phyloP scores from a whole-genome alignment of 1,140 invertebrate genomes.

The Anadara kagoshimensis region DNA sequence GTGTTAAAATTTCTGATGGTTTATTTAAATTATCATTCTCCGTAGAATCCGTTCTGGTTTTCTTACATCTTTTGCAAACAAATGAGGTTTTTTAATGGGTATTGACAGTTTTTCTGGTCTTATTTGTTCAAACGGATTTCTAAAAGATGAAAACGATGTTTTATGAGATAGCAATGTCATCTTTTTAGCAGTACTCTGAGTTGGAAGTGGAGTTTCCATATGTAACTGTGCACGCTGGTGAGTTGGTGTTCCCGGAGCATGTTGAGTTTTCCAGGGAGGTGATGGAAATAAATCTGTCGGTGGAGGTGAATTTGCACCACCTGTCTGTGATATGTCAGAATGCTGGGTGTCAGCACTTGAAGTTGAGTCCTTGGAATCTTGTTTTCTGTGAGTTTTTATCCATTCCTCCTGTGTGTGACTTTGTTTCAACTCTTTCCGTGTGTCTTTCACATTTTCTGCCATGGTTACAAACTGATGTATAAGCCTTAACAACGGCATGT shows the following conservation, averaged over 20 bases:
- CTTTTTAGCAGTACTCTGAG: background rate
- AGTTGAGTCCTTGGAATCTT: conserved; percentile 70
- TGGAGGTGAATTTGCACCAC: conserved; percentile 19
- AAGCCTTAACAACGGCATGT: conserved; percentile 94
- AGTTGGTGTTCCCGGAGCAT: conserved; percentile 1
- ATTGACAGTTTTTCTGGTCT: conserved; percentile 19
- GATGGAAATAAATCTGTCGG: conserved; percentile 1
- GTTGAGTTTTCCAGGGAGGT: conserved; percentile 1
- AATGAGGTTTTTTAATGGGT: conserved; percentile 21
- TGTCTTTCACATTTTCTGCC: conserved; percentile 97
- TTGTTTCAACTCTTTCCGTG: conserved; percentile 86
- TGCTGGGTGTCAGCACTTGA: conserved; percentile 70
- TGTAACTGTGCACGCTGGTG: background rate
- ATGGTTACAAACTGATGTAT: conserved; percentile 97
- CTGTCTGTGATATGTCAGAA: conserved; percentile 58
- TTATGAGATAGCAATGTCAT: background rate
- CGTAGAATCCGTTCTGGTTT: background rate
- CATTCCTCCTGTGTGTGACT: conserved; percentile 55
- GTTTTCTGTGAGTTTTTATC: conserved; percentile 67
- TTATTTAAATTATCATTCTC: background rate
- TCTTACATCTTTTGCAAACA: conserved; percentile 12
- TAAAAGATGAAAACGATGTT: background rate
- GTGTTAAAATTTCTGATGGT: conserved; percentile 52
- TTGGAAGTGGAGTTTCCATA: conserved; percentile 12
- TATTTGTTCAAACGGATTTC: conserved; percentile 5